A percentile compares a stretch with the other conserved stretches of the same genome.
These are phyloP conservation scores for Euzetes globulus DNA, from an alignment of 2,888 invertebrate genomes.

Conservation along the genomic window DNA sequence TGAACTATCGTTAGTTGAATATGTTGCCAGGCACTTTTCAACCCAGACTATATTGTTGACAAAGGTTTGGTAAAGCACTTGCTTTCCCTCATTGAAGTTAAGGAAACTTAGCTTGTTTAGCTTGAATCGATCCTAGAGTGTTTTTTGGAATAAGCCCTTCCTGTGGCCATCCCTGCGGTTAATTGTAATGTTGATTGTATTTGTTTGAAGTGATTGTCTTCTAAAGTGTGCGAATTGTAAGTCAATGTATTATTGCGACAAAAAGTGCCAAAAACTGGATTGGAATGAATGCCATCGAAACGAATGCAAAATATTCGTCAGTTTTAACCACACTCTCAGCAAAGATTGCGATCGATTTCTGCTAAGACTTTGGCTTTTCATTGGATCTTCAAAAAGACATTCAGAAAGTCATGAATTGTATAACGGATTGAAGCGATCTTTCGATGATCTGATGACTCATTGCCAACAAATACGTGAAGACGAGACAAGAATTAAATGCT, in stretches of 20 bases:
- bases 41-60: too few species aligned
- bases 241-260: constrained; percentile 72
- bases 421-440: constrained; percentile 16
- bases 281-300: constrained; percentile 39
- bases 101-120: too few species aligned
- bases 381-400: neutral
- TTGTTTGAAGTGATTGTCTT: constrained; percentile 38
- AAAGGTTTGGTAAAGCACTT: too few species aligned
- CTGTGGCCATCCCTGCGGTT: neutral
- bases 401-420: neutral
- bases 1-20: too few species aligned
- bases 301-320: constrained; percentile 32
- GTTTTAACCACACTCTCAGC: neutral
- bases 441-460: constrained; percentile 33
- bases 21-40: too few species aligned
- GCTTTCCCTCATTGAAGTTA: too few species aligned
- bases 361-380: constrained; percentile 28
- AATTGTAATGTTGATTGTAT: constrained; percentile 32
- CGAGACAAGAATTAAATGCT: neutral
- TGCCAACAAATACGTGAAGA: constrained; percentile 23
- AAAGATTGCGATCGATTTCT: constrained; percentile 34
- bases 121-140: too few species aligned
- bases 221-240: constrained; percentile 70
- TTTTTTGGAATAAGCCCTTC: too few species aligned
- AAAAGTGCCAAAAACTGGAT: constrained; percentile 59